These are phyloP conservation scores for Pristiophorus japonicus DNA, from an alignment of 2,113 vertebrate species.

Conservation along the genomic window DNA sequence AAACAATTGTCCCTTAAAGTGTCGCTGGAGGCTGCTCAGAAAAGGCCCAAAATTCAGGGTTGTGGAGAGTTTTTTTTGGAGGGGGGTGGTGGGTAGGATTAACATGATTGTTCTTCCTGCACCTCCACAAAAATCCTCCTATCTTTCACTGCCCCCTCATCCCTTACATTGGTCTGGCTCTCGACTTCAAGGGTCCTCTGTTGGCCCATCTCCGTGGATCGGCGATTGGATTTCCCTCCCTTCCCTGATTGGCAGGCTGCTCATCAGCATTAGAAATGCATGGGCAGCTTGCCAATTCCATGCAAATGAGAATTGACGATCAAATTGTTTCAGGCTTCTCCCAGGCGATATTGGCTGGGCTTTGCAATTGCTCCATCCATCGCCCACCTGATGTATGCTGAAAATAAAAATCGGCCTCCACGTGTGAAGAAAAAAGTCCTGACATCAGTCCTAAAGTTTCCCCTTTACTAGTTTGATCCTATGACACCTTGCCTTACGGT, in stretches of 20 bases:
- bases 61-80: neutral
- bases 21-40: no score
- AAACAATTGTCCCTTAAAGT: no score
- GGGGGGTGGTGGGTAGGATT: neutral
- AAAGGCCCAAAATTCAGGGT: neutral
- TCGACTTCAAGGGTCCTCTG: neutral
- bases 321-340: neutral
- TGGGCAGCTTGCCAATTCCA: neutral
- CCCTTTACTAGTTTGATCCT: neutral
- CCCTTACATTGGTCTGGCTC: neutral
- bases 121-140: neutral
- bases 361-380: neutral
- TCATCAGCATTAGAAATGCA: neutral
- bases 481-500: neutral
- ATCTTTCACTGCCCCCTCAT: neutral
- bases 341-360: neutral
- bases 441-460: neutral
- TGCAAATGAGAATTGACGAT: neutral
- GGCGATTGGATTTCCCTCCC: neutral
- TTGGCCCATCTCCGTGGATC: no score
- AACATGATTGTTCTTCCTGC: neutral
- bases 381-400: neutral
- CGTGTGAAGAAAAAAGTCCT: neutral
- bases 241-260: neutral
- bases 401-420: neutral